These are phyloP conservation scores for Acanthopleura granulata DNA, from an alignment of 2,888 invertebrate genomes.

Conservation along the genomic window DNA sequence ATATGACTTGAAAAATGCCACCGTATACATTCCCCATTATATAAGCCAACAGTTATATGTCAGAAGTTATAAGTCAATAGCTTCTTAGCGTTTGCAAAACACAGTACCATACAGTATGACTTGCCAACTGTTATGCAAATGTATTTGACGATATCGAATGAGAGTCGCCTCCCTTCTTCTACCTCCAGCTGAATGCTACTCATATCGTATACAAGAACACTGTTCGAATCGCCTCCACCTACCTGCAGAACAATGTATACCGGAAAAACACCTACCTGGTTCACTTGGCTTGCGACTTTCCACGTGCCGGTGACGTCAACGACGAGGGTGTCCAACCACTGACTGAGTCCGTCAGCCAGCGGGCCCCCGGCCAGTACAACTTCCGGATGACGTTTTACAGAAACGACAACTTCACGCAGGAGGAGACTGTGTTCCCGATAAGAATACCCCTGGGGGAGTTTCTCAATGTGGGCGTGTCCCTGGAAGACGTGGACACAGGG, in stretches of 20 bases:
- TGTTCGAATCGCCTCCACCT: constrained; percentile 49
- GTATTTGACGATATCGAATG: not conserved
- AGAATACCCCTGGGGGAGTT: constrained; percentile 53
- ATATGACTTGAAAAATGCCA: too few relatives aligned
- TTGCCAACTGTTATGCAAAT: too few relatives aligned
- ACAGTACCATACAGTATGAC: too few relatives aligned
- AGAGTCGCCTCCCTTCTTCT: constrained; percentile 1
- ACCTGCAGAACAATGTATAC: constrained; percentile 39
- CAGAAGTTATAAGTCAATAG: too few relatives aligned
- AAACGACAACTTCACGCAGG: constrained; percentile 41
- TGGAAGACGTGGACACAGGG: constrained; percentile 45
- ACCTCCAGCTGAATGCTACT: constrained; percentile 54
- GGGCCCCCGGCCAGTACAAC: constrained; percentile 44
- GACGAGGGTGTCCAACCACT: constrained; percentile 40
- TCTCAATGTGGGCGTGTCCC: constrained; percentile 50
- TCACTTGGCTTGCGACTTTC: constrained; percentile 52
- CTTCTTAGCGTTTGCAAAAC: too few relatives aligned
- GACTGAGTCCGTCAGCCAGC: constrained; percentile 51
- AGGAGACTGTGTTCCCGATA: constrained; percentile 48
- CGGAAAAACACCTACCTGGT: constrained; percentile 53
- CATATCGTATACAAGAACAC: constrained; percentile 58
- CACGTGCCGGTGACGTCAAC: constrained; percentile 36
- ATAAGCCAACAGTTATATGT: too few relatives aligned
- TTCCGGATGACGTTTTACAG: constrained; percentile 49
- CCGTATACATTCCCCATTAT: too few relatives aligned